Evolutionary conservation across 2,888 invertebrate species (phyloP), one percentile per base, ranked within the genome.

Genomic region (Dexiosoma caninum): DNA sequence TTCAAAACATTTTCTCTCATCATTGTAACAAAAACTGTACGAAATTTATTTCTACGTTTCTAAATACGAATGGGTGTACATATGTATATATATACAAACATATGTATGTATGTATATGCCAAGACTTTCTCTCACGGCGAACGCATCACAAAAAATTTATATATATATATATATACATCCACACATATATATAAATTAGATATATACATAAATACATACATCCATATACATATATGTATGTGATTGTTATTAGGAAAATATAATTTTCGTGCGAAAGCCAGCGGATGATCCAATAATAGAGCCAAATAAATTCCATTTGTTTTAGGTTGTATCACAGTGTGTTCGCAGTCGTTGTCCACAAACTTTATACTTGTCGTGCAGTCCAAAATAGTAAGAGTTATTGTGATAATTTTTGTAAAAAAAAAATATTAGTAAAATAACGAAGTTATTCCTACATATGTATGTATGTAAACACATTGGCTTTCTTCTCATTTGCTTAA

Each of bases 261-360:
- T n/a, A n/a, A 64, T 37, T 57, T 64, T 44, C 44, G 44, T 55
- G 19, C 64, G 64, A 44, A 62, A 72, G 19, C 60, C 35, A 32
- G 62, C 12, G 35, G 30, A 3, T 53, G 72, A 60, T 67, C 51
- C 75, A 76, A 57, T 76, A 32, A 76, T 67, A 76, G 75, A 64
- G n/a, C 35, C 42, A 76, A 59, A 59, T 8, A 67, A 67, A 32
- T 44, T 44, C 9, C 1, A 51, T 12, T 53, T 60, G 27, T 60
- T 30, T 42, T 21, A 59, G 32, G 21, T 66, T 59, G 37, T 49
- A 35, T 14, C 53, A 12, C 67, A 76, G 67, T 76, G 60, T 76
- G 75, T 76, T 76, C 67, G 59, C 55, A 67, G 59, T 53, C 67
- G 75, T 76, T 59, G 42, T 76, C 27, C 60, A 67, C 75, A 67